Conservation (phyloP, 2,888 invertebrate genomes). For the Camptogramma bilineatum region DNA sequence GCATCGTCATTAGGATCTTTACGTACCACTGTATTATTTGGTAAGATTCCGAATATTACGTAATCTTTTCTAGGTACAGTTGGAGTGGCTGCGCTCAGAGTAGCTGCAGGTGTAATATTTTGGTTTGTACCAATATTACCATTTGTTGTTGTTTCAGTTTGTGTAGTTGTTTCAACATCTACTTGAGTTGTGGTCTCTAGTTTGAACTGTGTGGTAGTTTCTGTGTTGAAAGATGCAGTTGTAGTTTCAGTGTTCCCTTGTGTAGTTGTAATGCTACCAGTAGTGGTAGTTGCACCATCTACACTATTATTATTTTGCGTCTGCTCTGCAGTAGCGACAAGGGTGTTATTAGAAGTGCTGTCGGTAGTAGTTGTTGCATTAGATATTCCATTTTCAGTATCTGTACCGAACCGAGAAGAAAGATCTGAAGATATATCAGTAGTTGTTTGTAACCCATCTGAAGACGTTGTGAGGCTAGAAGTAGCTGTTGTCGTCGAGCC, state of each 20-base stretch:
- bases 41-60: slow-evolving; percentile 90
- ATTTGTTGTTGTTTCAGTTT: slow-evolving; percentile 52
- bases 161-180: slow-evolving; percentile 56
- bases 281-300: slow-evolving; percentile 30
- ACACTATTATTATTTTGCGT: slow-evolving; percentile 24
- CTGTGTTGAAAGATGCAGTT: slow-evolving; percentile 27
- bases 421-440: slow-evolving; percentile 38
- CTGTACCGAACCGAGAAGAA: slow-evolving; percentile 37
- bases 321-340: slow-evolving; percentile 46
- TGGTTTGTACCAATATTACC: slow-evolving; percentile 52
- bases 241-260: slow-evolving; percentile 40
- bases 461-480: slow-evolving; percentile 31
- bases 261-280: slow-evolving; percentile 33
- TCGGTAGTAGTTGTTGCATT: slow-evolving; percentile 25
- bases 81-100: slow-evolving; percentile 56
- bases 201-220: slow-evolving; percentile 49
- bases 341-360: slow-evolving; percentile 38
- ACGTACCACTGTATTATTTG: slow-evolving; percentile 92
- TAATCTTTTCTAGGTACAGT: slow-evolving; percentile 87
- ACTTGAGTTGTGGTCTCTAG: slow-evolving; percentile 52
- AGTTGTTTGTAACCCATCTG: slow-evolving; percentile 37
- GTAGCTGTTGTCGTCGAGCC: slow-evolving; percentile 43
- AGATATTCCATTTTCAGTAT: slow-evolving; percentile 16
- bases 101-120: slow-evolving; percentile 58
- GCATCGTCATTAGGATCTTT: slow-evolving; percentile 89